Evolutionary conservation across 2,113 vertebrate genomes (phyloP), one percentile per base, ranked within the genome.

Genomic region (Dipodomys merriami): DNA sequence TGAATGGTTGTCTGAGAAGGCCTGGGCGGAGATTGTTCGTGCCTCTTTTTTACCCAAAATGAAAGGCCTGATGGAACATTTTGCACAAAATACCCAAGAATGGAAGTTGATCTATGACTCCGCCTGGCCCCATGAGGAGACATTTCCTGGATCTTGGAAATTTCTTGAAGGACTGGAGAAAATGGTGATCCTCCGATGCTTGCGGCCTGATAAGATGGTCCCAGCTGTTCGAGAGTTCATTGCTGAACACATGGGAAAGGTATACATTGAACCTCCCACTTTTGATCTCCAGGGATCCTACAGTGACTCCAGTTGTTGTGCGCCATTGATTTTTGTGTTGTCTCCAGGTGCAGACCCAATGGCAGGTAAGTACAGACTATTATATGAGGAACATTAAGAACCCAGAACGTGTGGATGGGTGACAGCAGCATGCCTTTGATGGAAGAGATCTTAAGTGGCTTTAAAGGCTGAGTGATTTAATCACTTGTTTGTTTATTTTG

Each of bases 291-390:
- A 97, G 44, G 98, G 97, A 85, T 99, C 99, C 95, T 99, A 99
- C 97, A 98, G 92, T 30, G 99, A 99, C 97, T 99, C 99, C 69
- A 98, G 95, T 89, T 99, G 98, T 94, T 99, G 99, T 94, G 98
- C 98, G 2, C 99, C 99, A 30, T 97, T 99, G 94, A 99, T 99
- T 95, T 99, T 99, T 33, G 95, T 99, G 65, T 96, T 99, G 64
- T 99, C 99, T 20, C 98, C 99, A 5, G 99, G 99, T 39, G 98
- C 98, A 81, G 99, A 99, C 95, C 99, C 99, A 68, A 99, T 99
- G 97, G 98, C 99, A 98, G 99, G 99, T 99, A 96, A 98, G 82
- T 73, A 25, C n/a, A 69, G 53, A 73, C 60, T 23, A 15, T 46
- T 33, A 22, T 57, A 23, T 25, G 12, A 83, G 29, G 80, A 83